A percentile compares a stretch with the other conserved stretches of the same genome.
These are phyloP conservation scores for Heteropelma amictum DNA, from an alignment of 2,888 invertebrate genomes.

Conservation along the genomic window DNA sequence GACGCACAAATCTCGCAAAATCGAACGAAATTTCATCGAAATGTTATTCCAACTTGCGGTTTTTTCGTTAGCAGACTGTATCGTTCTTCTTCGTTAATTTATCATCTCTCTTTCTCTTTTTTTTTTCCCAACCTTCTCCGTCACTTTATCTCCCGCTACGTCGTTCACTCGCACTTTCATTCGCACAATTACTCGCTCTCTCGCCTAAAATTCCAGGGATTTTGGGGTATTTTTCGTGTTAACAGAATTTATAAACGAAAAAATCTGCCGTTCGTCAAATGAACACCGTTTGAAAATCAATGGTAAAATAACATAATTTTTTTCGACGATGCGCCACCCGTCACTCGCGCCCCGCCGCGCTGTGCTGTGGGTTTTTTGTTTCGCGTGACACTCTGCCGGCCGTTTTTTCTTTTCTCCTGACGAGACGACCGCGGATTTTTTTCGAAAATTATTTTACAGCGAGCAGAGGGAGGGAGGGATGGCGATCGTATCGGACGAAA, in stretches of 20 bases:
- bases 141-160: conserved; percentile 35
- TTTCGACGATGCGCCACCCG: conserved; percentile 43
- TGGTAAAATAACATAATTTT: conserved; percentile 38
- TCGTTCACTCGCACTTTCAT: conserved; percentile 50
- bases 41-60: conserved; percentile 51
- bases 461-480: conserved; percentile 59
- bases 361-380: conserved; percentile 20
- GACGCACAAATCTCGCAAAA: conserved; percentile 70
- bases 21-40: conserved; percentile 68
- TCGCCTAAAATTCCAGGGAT: conserved; percentile 60
- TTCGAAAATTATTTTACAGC: conserved; percentile 37
- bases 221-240: conserved; percentile 51
- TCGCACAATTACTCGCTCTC: conserved; percentile 54
- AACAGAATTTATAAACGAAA: conserved; percentile 44
- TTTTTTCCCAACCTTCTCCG: conserved; percentile 28
- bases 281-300: conserved; percentile 39
- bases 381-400: not conserved
- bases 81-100: conserved; percentile 47
- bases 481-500: conserved; percentile 64
- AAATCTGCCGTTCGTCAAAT: conserved; percentile 55
- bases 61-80: conserved; percentile 53
- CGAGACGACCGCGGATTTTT: not conserved
- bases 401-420: conserved; percentile 10
- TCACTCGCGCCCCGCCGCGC: conserved; percentile 44
- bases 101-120: conserved; percentile 48